Conservation (phyloP, 1,140 invertebrate genomes). For the Zaprionus ghesquierei region DNA sequence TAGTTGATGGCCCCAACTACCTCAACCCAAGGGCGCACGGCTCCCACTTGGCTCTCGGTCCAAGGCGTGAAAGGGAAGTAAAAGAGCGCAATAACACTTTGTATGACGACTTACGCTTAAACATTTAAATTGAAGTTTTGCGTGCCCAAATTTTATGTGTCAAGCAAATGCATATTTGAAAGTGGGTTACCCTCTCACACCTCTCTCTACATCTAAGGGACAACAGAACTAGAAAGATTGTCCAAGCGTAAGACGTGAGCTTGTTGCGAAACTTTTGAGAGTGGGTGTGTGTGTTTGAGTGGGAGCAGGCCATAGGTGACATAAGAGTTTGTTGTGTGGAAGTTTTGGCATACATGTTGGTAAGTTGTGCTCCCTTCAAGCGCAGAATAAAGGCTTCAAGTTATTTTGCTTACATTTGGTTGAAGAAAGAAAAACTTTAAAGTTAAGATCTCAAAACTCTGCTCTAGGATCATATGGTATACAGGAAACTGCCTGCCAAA, state of each 20-base stretch:
- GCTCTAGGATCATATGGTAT: no score
- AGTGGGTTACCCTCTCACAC: background rate
- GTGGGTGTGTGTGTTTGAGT: no score
- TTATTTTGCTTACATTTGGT: no score
- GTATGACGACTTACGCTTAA: conserved; percentile 17
- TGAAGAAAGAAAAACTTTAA: no score
- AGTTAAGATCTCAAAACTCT: no score
- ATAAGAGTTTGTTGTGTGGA: no score
- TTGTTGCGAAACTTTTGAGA: background rate
- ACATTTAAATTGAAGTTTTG: conserved; percentile 44
- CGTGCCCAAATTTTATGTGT: conserved; percentile 21
- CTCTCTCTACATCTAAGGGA: background rate
- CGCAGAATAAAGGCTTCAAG: no score
- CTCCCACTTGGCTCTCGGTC: background rate
- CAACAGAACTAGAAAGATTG: background rate
- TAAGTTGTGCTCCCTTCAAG: no score
- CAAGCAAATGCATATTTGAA: conserved; percentile 31
- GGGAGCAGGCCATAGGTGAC: background rate
- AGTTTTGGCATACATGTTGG: no score
- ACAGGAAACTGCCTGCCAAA: no score
- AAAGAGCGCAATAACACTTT: background rate
- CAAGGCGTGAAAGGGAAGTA: background rate
- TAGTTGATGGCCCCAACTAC: conserved; percentile 18
- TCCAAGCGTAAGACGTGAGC: background rate
- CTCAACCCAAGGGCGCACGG: background rate